Evolutionary conservation across 2,797 vertebrate species (phyloP).

Genomic region (Coreius guichenoti): DNA sequence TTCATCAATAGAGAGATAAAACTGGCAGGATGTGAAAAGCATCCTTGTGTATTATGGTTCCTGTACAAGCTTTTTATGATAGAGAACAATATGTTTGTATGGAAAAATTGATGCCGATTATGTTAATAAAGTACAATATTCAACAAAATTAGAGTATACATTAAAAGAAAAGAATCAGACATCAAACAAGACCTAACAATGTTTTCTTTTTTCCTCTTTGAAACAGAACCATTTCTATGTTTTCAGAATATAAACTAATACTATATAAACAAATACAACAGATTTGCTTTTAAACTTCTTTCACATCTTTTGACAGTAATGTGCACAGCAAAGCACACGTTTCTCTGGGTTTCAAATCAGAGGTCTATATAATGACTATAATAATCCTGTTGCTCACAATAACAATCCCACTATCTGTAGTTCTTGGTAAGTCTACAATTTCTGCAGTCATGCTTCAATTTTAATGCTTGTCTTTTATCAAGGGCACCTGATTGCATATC

Average conservation of each 20-base stretch:
- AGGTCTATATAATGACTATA: conserved; percentile 7
- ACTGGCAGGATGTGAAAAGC: conserved; percentile 20
- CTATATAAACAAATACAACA: background rate
- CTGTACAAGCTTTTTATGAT: conserved; percentile 1
- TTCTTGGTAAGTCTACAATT: conserved; percentile 36
- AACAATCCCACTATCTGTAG: conserved; percentile 11
- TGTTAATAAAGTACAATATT: background rate
- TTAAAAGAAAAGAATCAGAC: background rate
- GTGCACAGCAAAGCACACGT: background rate
- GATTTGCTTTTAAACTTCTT: background rate
- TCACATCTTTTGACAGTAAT: background rate
- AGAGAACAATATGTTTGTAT: conserved; percentile 21
- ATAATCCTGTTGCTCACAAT: conserved; percentile 40
- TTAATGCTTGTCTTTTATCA: conserved; percentile 30
- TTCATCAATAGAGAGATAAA: conserved; percentile 26
- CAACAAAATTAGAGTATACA: background rate
- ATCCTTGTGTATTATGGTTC: background rate
- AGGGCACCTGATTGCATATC: conserved; percentile 40
- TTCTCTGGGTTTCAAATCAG: background rate
- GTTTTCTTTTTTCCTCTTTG: background rate
- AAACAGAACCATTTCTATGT: background rate
- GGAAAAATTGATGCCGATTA: conserved; percentile 4
- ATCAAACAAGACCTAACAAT: background rate
- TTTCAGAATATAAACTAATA: background rate
- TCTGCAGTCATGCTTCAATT: background rate